phyloP scores from a whole-genome alignment of 1,140 invertebrate genomes.

The Drosophila saltans region DNA sequence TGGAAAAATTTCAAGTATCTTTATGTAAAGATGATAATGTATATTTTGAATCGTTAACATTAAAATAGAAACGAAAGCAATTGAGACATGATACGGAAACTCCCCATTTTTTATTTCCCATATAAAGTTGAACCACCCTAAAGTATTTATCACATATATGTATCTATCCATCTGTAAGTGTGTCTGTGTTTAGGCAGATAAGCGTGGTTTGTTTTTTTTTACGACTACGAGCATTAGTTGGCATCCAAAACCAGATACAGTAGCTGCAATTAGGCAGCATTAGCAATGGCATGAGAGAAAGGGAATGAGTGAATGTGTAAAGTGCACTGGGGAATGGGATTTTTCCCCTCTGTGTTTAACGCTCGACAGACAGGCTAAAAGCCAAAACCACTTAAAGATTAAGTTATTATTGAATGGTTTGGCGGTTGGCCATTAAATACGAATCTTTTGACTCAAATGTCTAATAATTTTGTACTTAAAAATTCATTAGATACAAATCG shows the following conservation, averaged over 20 bases:
- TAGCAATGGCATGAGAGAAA: neutral
- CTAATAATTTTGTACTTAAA: slow-evolving; percentile 76
- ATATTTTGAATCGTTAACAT: neutral
- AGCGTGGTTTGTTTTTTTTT: slow-evolving; percentile 1
- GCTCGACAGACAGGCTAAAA: slow-evolving; percentile 40
- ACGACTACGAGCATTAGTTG: slow-evolving; percentile 7
- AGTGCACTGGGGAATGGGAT: slow-evolving; percentile 10
- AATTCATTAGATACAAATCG: slow-evolving; percentile 77
- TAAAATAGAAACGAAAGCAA: slow-evolving; percentile 5
- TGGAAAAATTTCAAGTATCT: neutral
- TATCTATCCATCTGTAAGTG: neutral
- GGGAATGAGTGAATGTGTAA: neutral
- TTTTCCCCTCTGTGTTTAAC: slow-evolving; percentile 6
- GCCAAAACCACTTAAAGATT: slow-evolving; percentile 76
- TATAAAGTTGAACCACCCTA: neutral
- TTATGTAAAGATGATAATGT: no score
- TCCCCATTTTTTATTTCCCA: neutral
- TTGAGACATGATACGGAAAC: slow-evolving; percentile 35
- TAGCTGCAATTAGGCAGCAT: slow-evolving; percentile 11
- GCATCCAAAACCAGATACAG: slow-evolving; percentile 2
- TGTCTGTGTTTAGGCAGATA: slow-evolving; percentile 18
- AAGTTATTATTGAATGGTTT: slow-evolving; percentile 53
- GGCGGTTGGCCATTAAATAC: slow-evolving; percentile 50
- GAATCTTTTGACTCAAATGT: slow-evolving; percentile 53
- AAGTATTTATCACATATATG: neutral